Evolutionary conservation across 2,797 vertebrate species (phyloP).

Genomic region (Chelon auratus): DNA sequence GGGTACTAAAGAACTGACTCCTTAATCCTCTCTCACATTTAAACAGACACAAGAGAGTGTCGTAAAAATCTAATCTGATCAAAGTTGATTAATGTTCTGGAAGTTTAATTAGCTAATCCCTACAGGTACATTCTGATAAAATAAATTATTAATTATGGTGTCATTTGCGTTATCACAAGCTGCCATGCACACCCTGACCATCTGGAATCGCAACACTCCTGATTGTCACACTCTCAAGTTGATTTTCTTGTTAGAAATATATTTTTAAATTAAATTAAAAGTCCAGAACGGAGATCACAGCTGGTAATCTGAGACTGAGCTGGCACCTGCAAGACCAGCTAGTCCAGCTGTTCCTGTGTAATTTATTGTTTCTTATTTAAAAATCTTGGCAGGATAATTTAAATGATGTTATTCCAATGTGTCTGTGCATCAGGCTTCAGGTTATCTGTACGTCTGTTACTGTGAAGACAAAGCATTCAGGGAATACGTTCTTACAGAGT

Average conservation of each 20-base stretch:
- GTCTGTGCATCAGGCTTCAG: too few relatives aligned
- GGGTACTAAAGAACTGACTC: neutral
- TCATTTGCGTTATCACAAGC: neutral
- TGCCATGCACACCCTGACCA: neutral
- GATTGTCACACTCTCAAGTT: neutral
- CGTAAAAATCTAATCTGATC: neutral
- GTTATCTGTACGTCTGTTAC: too few relatives aligned
- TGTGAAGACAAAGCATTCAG: too few relatives aligned
- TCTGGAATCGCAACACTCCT: neutral
- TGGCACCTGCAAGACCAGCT: neutral
- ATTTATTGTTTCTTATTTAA: too few relatives aligned
- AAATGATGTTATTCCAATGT: too few relatives aligned
- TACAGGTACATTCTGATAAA: neutral
- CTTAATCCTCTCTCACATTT: neutral
- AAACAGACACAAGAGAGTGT: neutral
- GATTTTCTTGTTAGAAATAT: neutral
- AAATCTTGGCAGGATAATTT: neutral
- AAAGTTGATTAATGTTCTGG: neutral
- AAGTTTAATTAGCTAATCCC: neutral
- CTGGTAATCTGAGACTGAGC: neutral
- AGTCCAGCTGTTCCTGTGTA: neutral
- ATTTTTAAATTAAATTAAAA: conserved; percentile 6
- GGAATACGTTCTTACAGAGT: too few relatives aligned
- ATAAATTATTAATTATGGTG: neutral
- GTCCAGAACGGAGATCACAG: neutral